These are phyloP conservation scores for Ianthella basta DNA, from an alignment of 37 sponge, comb jelly and placozoan genomes.

Conservation along the genomic window DNA sequence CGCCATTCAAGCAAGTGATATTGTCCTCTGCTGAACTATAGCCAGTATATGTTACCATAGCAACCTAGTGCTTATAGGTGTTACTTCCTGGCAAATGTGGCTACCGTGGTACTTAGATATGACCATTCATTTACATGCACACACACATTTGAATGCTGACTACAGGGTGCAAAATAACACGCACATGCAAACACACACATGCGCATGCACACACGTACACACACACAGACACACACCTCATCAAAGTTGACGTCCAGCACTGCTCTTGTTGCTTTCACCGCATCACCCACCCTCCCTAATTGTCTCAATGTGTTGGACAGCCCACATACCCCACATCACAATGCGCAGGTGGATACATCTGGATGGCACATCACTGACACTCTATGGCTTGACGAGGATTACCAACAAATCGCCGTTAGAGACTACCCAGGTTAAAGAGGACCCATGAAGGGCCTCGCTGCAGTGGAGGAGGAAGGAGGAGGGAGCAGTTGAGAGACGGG, in stretches of 20 bases:
- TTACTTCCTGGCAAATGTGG: too few species aligned
- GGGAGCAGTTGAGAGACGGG: not conserved
- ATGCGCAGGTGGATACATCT: conserved; percentile 52
- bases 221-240: conserved; percentile 52
- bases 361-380: conserved; percentile 75
- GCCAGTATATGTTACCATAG: too few species aligned
- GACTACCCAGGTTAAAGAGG: conserved; percentile 73
- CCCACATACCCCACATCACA: conserved; percentile 70
- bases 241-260: conserved; percentile 61
- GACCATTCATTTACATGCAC: too few species aligned
- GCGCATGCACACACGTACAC: too few species aligned
- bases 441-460: conserved; percentile 78
- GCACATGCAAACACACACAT: too few species aligned
- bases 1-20: too few species aligned
- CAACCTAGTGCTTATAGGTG: too few species aligned
- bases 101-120: too few species aligned
- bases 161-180: too few species aligned
- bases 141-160: too few species aligned
- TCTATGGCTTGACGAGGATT: conserved; percentile 69
- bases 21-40: too few species aligned
- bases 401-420: conserved; percentile 83
- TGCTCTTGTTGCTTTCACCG: conserved; percentile 68
- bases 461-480: conserved; percentile 11
- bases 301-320: conserved; percentile 76
- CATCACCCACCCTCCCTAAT: conserved; percentile 65